Evolutionary conservation across 2,113 vertebrate genomes (phyloP), one percentile per base, ranked within the genome.

Genomic region (Numida meleagris): DNA sequence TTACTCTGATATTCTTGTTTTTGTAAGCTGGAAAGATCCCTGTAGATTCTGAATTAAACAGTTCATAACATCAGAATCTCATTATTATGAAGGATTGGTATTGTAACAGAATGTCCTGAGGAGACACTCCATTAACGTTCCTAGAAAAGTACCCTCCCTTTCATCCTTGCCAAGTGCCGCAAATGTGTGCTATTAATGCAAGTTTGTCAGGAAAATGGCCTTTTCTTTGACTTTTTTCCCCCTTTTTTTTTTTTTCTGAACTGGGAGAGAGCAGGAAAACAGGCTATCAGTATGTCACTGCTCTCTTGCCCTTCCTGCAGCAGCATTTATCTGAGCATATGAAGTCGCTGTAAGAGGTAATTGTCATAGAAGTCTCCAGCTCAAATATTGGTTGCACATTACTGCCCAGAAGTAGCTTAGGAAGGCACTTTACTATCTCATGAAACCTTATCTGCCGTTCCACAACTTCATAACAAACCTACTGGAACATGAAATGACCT

Each of bases 351-450:
- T 83, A 45, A 50, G 55, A 68, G 74, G 50, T 81, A 73, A 73
- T 86, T 61, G 86, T 61, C 87, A 55, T 18, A 84, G 78, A 58
- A 82, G 63, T 68, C 76, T 42, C 36, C 90, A 81, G 51, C 86
- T 96, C 61, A 81, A 86, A 86, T 86, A 93, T 65, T 93, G 91
- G 91, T 88, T 95, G 88, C 93, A 93, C 82, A 65, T 91, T 96
- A 86, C 90, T 93, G 90, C 88, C 53, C 76, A 94, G 91, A 93
- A 92, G 61, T 75, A 95, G 95, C 94, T 96, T 94, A 96, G 93
- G 96, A 95, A 95, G 94, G 96, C 95, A 92, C 82, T 97, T 94
- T 78, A 66, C 94, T 95, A 90, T 96, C 91, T 93, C 61, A 0
- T 3, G 33, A 74, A 93, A 91, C 79, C 34, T 91, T 95, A 88